Conservation (phyloP, 2,888 invertebrate species). For the Perizoma affinitatum region DNA sequence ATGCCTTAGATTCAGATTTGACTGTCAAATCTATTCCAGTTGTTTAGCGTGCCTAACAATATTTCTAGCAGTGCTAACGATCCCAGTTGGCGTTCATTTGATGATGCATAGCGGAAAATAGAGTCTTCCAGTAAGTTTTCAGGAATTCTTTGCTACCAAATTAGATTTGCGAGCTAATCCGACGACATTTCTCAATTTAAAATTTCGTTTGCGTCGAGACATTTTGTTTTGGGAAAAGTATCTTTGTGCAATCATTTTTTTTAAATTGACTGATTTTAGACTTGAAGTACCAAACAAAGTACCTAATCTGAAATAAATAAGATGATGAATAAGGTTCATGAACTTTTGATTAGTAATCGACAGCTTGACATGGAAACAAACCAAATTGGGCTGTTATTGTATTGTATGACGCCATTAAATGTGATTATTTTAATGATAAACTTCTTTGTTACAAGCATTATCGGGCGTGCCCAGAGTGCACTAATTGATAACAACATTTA, state of each 20-base stretch:
- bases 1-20: constrained; percentile 18
- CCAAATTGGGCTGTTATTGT: constrained; percentile 27
- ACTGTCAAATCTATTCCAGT: constrained; percentile 20
- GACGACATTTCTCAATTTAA: constrained; percentile 29
- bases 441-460: constrained; percentile 36
- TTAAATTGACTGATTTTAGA: constrained; percentile 24
- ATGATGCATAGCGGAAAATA: constrained; percentile 42
- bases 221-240: constrained; percentile 15
- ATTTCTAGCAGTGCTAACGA: constrained; percentile 37
- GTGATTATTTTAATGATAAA: constrained; percentile 34
- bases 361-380: constrained; percentile 26
- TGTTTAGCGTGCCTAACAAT: constrained; percentile 25
- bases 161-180: constrained; percentile 36
- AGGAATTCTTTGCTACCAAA: constrained; percentile 36
- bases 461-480: constrained; percentile 33
- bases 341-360: constrained; percentile 25
- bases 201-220: constrained; percentile 13
- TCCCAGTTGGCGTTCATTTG: constrained; percentile 40
- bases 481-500: constrained; percentile 34
- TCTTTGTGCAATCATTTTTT: constrained; percentile 15
- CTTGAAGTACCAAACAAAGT: constrained; percentile 3
- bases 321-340: constrained; percentile 29
- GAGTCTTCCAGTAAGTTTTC: constrained; percentile 37
- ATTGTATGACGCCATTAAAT: constrained; percentile 32
- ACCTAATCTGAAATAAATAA: constrained; percentile 8